These are phyloP conservation scores for Distichodus sexfasciatus DNA, from an alignment of 2,797 vertebrate genomes.

Conservation along the genomic window DNA sequence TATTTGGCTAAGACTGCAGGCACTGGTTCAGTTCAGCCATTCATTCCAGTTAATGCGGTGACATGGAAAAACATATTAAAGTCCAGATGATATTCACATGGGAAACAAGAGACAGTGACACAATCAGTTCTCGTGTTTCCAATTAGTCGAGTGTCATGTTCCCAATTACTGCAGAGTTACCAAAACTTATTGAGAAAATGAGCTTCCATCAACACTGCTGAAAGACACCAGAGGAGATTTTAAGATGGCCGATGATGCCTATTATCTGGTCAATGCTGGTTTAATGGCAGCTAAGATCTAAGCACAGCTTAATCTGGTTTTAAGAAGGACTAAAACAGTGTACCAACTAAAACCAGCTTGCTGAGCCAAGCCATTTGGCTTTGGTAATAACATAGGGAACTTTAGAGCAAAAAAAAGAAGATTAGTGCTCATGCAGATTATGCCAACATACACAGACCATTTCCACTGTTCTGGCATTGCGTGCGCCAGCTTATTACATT, in stretches of 20 bases:
- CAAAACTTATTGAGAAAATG: not conserved
- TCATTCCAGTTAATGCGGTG: not conserved
- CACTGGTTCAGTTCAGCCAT: not conserved
- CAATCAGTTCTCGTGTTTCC: not conserved
- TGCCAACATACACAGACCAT: not conserved
- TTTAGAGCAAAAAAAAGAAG: no score
- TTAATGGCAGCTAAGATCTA: no score
- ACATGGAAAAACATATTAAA: not conserved
- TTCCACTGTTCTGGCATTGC: not conserved
- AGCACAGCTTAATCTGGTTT: no score
- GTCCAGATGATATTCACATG: not conserved
- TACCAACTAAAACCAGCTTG: no score
- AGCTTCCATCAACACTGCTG: no score
- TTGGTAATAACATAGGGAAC: no score
- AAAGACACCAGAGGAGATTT: no score
- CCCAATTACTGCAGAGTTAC: not conserved
- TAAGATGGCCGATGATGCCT: no score
- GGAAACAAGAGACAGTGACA: conserved; percentile 4
- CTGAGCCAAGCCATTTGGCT: no score
- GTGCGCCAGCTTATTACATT: not conserved
- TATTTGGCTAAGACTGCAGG: not conserved
- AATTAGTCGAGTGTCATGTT: not conserved
- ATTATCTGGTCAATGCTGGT: no score
- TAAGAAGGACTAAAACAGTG: no score
- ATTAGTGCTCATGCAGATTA: not conserved